Conservation (phyloP, 2,888 invertebrate genomes). For the Papilio demoleus region DNA sequence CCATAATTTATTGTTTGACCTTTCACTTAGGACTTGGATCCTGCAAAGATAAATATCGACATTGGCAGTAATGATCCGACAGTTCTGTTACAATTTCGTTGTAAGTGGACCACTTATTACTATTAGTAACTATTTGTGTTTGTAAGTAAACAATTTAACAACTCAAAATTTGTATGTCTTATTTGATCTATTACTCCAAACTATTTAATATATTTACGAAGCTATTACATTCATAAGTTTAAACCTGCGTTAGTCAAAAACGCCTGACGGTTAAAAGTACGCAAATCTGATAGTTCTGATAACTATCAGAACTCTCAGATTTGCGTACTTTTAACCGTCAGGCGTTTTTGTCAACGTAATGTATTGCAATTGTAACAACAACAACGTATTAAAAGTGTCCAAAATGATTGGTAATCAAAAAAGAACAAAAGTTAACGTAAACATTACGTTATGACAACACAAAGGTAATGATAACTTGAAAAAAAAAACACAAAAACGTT, state of each 20-base stretch:
- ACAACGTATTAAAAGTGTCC: no score
- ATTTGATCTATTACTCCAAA: neutral
- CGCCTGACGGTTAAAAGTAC: no score
- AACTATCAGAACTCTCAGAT: no score
- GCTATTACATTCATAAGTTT: neutral
- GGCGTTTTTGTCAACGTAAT: no score
- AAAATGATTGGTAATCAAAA: no score
- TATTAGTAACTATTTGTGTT: conserved; percentile 13
- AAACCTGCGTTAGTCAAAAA: no score
- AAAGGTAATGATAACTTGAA: neutral
- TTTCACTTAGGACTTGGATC: conserved; percentile 30
- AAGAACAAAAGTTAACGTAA: no score
- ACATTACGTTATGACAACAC: neutral
- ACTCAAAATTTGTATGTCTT: conserved; percentile 1
- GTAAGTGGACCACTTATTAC: conserved; percentile 18
- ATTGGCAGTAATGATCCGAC: conserved; percentile 30
- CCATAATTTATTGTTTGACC: conserved; percentile 31
- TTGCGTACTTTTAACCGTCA: no score
- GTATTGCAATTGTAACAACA: no score
- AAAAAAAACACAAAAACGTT: neutral
- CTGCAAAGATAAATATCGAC: conserved; percentile 28
- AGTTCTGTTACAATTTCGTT: conserved; percentile 29
- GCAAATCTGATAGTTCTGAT: no score
- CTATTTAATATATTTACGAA: neutral
- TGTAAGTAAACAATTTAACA: conserved; percentile 19